Evolutionary conservation across 1,140 invertebrate genomes (phyloP), one percentile per base, ranked within the genome.

Genomic region (Cryptotermes secundus): DNA sequence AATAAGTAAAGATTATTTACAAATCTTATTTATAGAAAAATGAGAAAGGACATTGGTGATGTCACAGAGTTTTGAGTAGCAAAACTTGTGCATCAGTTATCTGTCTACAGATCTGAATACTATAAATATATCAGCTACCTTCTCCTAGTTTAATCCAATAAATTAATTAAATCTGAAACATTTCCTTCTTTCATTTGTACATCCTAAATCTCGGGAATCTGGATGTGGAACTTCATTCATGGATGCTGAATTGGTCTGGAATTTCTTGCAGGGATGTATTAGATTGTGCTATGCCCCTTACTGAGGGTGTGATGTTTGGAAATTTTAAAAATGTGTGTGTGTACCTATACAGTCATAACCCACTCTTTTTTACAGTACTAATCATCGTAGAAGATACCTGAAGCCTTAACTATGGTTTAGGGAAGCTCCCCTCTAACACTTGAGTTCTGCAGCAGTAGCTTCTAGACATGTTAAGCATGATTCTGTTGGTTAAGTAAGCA

Each of bases 231-330:
- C 59, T 72, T n/a, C 59, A n/a, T 72, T 72, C 59, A 72, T 72
- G 59, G 59, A 72, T 72, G 59, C 59, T 72, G 59, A 72, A n/a
- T 72, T 72, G 59, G 59, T n/a, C 26, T 31, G 4, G 59, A 72
- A 72, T 72, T 72, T 72, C 26, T 72, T 72, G 59, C 59, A 72
- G 59, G 59, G 59, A 72, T 72, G 59, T 72, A 72, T 72, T 72
- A 31, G 26, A 31, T 31, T 72, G 59, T 31, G 59, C 59, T 72
- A 2, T 72, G 59, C 26, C 59, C 59, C 59, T 31, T 6, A 10
- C 7, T 72, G 1, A 31, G 59, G 59, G 59, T 72, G 59, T 72
- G n/a, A 59, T 22, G 53, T 59, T 2, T 59, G 53, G 12, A 59
- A n/a, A 59, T 12, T 59, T 59, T 24, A 6, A 59, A n/a, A n/a